Conservation (phyloP, 2,888 invertebrate genomes). For the Archips xylosteana region DNA sequence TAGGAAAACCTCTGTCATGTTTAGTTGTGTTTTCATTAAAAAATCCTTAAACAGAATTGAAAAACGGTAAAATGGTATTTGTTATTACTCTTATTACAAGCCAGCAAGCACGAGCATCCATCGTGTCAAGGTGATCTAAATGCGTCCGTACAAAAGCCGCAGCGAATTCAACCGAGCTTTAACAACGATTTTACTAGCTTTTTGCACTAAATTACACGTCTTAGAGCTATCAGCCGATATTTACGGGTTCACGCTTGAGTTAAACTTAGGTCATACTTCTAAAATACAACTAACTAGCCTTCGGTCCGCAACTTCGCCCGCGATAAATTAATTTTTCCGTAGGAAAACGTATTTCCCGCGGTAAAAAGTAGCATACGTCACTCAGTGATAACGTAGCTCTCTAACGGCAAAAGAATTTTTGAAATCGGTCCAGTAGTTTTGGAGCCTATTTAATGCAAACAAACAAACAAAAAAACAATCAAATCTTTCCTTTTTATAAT, state of each 20-base stretch:
- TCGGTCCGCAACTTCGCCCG: too few species aligned
- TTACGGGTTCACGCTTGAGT: slow-evolving; percentile 12
- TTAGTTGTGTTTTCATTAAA: neutral
- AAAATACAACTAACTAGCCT: too few species aligned
- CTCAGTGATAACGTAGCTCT: too few species aligned
- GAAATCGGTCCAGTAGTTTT: too few species aligned
- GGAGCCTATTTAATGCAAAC: too few species aligned
- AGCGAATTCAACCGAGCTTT: slow-evolving; percentile 40
- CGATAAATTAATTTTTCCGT: too few species aligned
- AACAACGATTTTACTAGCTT: slow-evolving; percentile 46
- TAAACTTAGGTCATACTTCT: neutral
- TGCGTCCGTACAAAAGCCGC: slow-evolving; percentile 50
- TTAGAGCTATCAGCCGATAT: slow-evolving; percentile 24
- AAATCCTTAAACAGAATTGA: slow-evolving; percentile 16
- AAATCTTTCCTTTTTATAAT: too few species aligned
- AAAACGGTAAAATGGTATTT: slow-evolving; percentile 12
- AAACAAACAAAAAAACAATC: too few species aligned
- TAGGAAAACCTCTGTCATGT: neutral
- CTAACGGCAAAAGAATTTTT: too few species aligned
- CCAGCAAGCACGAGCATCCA: slow-evolving; percentile 43
- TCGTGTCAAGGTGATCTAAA: slow-evolving; percentile 76
- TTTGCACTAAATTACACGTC: slow-evolving; percentile 35
- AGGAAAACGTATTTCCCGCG: too few species aligned
- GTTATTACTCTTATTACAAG: slow-evolving; percentile 36
- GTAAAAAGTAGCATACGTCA: too few species aligned